Evolutionary conservation across 2,113 vertebrate species (phyloP).

Genomic region (Marcusenius ussheri): DNA sequence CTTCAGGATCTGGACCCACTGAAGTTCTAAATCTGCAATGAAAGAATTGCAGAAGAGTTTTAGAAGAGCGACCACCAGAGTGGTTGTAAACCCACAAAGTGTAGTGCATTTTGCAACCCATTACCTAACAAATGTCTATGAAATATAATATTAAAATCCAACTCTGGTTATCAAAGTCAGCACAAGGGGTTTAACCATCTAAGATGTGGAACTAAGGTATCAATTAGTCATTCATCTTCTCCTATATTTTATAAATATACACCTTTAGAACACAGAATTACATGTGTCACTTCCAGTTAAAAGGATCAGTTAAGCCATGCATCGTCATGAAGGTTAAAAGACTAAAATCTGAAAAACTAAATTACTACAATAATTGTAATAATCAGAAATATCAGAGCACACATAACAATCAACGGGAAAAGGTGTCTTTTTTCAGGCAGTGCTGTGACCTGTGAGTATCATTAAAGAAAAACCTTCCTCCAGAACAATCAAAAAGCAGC

Average conservation of each 20-base stretch:
- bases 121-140: not conserved
- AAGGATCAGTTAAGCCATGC: not conserved
- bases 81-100: not conserved
- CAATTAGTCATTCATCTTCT: not conserved
- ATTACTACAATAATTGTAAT: not conserved
- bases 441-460: not conserved
- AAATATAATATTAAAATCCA: not conserved
- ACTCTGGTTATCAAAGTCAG: not conserved
- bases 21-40: constrained; percentile 63
- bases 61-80: constrained; percentile 18
- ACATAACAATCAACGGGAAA: not conserved
- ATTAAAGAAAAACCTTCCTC: not conserved
- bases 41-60: constrained; percentile 59
- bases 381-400: not conserved
- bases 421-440: not conserved
- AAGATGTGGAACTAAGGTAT: not conserved
- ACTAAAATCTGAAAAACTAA: not conserved
- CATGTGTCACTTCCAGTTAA: not conserved
- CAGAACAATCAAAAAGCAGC: not conserved
- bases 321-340: not conserved
- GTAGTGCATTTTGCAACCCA: too few species aligned
- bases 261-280: not conserved
- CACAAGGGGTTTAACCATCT: not conserved
- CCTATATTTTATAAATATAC: not conserved
- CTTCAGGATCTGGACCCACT: constrained; percentile 59